Base-by-base conservation (phyloP, 2,888 invertebrate species). In the Drosophila falleni region DNA sequence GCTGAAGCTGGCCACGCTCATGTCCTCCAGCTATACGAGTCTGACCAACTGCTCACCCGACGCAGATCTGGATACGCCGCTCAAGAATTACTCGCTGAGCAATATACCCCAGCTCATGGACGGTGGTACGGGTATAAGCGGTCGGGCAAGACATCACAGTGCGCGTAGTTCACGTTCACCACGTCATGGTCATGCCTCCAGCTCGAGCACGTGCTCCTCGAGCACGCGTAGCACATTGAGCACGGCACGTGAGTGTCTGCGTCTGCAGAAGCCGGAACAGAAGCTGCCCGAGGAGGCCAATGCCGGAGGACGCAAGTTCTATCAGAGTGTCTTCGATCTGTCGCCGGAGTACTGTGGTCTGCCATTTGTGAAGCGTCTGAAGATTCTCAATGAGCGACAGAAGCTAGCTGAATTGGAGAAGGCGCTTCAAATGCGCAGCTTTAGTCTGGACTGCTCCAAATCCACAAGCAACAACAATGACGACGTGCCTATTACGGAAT, bases 331-430 rank as follows among this genome's bases (percentile, higher is more conserved):
- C 55, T 97, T 97, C 87, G 97, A 97, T 91, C 92, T 97, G 37
- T 97, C 97, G 9, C 97, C 97, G 0, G 97, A 97, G 91, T 97
- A 97, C 86, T 96, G 96, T 55, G 96, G 97, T 13, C 92, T 97
- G 67, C 97, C 97, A 0, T 97, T 97, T 90, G 97, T 97, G 0
- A 97, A 97, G 92, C 97, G 97, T 86, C 93, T 97, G 53, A 97
- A 97, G 93, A 97, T 97, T 81, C 93, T 97, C 50, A 97, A 97
- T 91, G 97, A 97, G 93, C 94, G 97, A 10, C 97, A 97, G 91
- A 97, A 97, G 93, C 92, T 97, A 71, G 97, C 96, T 35, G 97
- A 97, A 90, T 93, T 97, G 49, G 97, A 97, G 91, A 95, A 94
- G 78, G 96, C 95, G 11, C 95, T 96, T 29, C 95, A 95, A 91